phyloP scores from a whole-genome alignment of 2,113 vertebrate species.

The Esox niger region DNA sequence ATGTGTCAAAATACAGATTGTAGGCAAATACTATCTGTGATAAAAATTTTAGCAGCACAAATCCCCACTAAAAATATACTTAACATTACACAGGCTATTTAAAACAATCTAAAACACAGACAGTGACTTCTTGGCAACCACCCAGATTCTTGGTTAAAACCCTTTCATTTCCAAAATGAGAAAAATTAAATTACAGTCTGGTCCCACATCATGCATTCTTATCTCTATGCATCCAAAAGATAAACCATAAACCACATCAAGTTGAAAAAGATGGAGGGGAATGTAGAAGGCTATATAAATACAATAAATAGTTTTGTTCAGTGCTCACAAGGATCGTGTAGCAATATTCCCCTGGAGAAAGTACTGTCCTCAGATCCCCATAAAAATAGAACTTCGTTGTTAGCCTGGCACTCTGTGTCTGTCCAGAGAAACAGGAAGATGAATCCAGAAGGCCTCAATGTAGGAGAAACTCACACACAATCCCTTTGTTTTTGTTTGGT shows the following conservation, averaged over 20 bases:
- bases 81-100: conserved; percentile 18
- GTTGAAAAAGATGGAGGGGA: conserved; percentile 53
- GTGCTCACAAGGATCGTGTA: conserved; percentile 62
- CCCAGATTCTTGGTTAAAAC: conserved; percentile 46
- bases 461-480: conserved; percentile 48
- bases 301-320: conserved; percentile 95
- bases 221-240: conserved; percentile 50
- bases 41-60: conserved; percentile 45
- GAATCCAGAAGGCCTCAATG: conserved; percentile 37
- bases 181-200: conserved; percentile 50
- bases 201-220: conserved; percentile 58
- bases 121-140: conserved; percentile 38
- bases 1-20: conserved; percentile 54
- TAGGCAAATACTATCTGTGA: conserved; percentile 34
- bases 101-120: conserved; percentile 32
- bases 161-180: conserved; percentile 45
- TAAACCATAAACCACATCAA: conserved; percentile 57
- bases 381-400: conserved; percentile 33
- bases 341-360: conserved; percentile 47
- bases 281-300: conserved; percentile 82
- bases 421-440: conserved; percentile 27
- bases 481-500: conserved; percentile 3
- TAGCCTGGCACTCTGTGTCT: conserved; percentile 38
- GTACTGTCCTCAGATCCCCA: conserved; percentile 39
- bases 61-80: conserved; percentile 34